Base-by-base conservation (phyloP, 2,797 vertebrate species). In the Pterois miles region DNA sequence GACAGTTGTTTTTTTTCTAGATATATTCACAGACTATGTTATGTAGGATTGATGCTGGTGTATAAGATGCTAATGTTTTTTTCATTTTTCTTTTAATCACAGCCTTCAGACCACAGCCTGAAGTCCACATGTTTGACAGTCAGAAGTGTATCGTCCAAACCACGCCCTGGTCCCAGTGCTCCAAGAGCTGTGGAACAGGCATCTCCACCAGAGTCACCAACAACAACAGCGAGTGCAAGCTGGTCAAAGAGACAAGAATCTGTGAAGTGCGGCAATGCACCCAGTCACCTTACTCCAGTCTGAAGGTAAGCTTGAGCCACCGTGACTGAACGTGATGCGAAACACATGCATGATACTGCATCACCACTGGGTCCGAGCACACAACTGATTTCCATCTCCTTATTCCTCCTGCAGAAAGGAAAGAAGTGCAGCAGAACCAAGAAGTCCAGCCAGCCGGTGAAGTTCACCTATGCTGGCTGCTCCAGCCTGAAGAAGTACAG, bases 171-270 rank as follows among this genome's bases (percentile, higher is more conserved):
- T 99, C 98, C 52, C 97, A 96, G 86, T 99, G 98, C 93, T 99
- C 98, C 66, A 99, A 98, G 96, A 98, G 96, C 0, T 99, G 98
- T 54, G 98, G 98, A 67, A 98, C 96, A 12, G 98, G 98, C 78
- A 96, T 99, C 93, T 99, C 98, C 86, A 98, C 97, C 27, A 95
- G 98, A 76, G 96, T 99, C 83, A 99, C 98, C 94, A 99, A 98
- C 0, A 95, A 98, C 94, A 99, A 99, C 88, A 90, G 87, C 0
- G 96, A 98, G 76, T 99, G 98, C 95, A 98, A 96, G 86, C 94
- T 99, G 91, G 94, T 97, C 84, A 98, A 98, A 91, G 98, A 99
- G 94, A 97, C 96, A 11, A 94, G 98, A 72, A 96, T 99, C 92
- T 99, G 98, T 75, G 97, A 99, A 95, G 96, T 99, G 88, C 96